Evolutionary conservation across 1,140 invertebrate genomes (phyloP).

Genomic region (Macrotrachela quadricornifera): DNA sequence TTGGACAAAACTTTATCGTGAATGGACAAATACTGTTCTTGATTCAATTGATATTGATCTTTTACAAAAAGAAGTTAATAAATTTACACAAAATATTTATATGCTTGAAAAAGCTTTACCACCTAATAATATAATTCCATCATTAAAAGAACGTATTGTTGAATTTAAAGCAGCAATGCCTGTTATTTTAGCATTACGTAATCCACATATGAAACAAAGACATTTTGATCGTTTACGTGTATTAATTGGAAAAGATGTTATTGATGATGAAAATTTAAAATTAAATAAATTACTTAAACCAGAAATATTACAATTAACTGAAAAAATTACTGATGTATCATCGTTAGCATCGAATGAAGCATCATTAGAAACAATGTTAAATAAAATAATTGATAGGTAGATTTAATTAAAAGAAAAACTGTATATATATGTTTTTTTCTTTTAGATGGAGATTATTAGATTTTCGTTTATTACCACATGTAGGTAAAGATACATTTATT

Average conservation of each 20-base stretch:
- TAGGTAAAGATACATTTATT: slow-evolving; percentile 46
- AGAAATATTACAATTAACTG: slow-evolving; percentile 43
- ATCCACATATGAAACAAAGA: slow-evolving; percentile 21
- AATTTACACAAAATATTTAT: slow-evolving; percentile 27
- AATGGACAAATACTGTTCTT: slow-evolving; percentile 24
- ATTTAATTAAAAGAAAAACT: too few species aligned
- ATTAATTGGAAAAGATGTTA: slow-evolving; percentile 22
- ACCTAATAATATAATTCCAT: slow-evolving; percentile 47
- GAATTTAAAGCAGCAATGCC: slow-evolving; percentile 46
- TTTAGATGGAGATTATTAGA: slow-evolving; percentile 23
- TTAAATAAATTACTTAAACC: slow-evolving; percentile 9
- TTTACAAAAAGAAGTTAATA: slow-evolving; percentile 27
- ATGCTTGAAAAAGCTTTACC: slow-evolving; percentile 38
- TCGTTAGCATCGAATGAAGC: slow-evolving; percentile 60
- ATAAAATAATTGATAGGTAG: slow-evolving; percentile 37
- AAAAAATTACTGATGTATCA: slow-evolving; percentile 55
- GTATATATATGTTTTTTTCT: too few species aligned
- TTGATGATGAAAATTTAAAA: slow-evolving; percentile 22
- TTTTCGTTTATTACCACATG: slow-evolving; percentile 23
- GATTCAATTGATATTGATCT: slow-evolving; percentile 23
- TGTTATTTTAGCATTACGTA: slow-evolving; percentile 25
- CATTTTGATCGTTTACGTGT: slow-evolving; percentile 26
- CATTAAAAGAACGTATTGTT: slow-evolving; percentile 49
- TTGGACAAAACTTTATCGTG: slow-evolving; percentile 20
- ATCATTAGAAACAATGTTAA: slow-evolving; percentile 49